Base-by-base conservation (phyloP, 2,888 invertebrate species). In the Panopea generosa region DNA sequence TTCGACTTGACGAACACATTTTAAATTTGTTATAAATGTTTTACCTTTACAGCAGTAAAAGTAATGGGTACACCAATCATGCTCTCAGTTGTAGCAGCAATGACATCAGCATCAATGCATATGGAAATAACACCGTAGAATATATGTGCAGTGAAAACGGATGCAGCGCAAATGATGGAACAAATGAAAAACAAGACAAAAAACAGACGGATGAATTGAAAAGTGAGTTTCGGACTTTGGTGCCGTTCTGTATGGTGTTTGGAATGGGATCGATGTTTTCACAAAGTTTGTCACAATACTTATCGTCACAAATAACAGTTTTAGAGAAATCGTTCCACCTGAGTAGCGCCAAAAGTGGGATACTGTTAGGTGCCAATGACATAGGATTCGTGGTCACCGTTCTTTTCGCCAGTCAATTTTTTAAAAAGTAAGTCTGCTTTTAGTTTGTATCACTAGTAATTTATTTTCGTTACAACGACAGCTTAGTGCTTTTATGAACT, bases 291-390 rank as follows among this genome's bases (percentile, higher is more conserved):
- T 49, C 55, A 14, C 59, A 65, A 24, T 78, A 75, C 40, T 27
- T 78, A 22, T 63, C 78, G 4, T 78, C 78, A 22, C 78, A 78
- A 47, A 74, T 78, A 0, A 78, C 78, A 11, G 74, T 75, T 1
- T 47, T 78, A 9, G 78, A 78, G 29, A 50, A 50, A 6, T 59
- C 66, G 0, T 80, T 80, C 20, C 65, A 66, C 1, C 59, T 80
- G 2, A 69, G 66, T 40, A 80, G 79, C 22, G 26, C 52, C 0
- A 60, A 69, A 43, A 80, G 79, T 62, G 79, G 69, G 1, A 16
- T 80, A 2, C 53, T 80, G 4, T 56, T 80, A 14, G 76, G 79
- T 61, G 79, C 79, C 9, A 76, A 76, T 52, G 79, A 80, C 26
- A 55, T 80, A 4, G 79, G 79, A 1, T 80, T 80, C 59, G 69